phyloP scores from a whole-genome alignment of 2,888 invertebrate species.

The Epinotia brunnichana region DNA sequence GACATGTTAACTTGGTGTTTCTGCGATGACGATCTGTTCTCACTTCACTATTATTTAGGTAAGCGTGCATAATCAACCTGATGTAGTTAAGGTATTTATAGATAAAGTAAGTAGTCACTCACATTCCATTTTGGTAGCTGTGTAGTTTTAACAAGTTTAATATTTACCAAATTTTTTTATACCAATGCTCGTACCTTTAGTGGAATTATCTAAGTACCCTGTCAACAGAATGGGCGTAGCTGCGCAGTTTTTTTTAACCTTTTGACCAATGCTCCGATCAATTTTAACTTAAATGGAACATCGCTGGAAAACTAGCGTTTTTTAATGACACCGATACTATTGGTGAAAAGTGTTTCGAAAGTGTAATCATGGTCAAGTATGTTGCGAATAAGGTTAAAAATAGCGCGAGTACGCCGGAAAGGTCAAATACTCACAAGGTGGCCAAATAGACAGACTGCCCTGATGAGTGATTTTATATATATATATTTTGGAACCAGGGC shows the following conservation, averaged over 20 bases:
- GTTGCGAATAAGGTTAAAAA: conserved; percentile 24
- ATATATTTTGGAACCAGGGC: conserved; percentile 36
- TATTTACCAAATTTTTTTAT: conserved; percentile 80
- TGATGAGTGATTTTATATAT: conserved; percentile 39
- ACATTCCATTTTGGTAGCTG: conserved; percentile 76
- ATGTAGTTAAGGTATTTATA: conserved; percentile 54
- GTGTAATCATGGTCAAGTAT: conserved; percentile 14
- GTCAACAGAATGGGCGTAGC: conserved; percentile 16
- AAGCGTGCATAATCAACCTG: conserved; percentile 73
- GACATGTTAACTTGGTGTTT: neutral
- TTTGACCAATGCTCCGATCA: neutral
- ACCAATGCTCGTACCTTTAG: conserved; percentile 79
- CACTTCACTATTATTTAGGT: conserved; percentile 55
- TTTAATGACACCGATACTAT: neutral
- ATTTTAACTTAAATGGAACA: neutral
- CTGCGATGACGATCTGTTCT: neutral
- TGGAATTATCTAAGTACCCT: conserved; percentile 44
- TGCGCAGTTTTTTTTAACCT: conserved; percentile 18
- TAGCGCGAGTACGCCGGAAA: conserved; percentile 1
- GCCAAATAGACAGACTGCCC: conserved; percentile 38
- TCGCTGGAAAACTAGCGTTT: neutral
- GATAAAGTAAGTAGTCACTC: conserved; percentile 47
- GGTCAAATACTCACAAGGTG: conserved; percentile 41
- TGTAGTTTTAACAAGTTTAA: conserved; percentile 74
- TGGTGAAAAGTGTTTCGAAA: neutral